phyloP scores from a whole-genome alignment of 2,113 vertebrate species.

The Rhinoptilus africanus region DNA sequence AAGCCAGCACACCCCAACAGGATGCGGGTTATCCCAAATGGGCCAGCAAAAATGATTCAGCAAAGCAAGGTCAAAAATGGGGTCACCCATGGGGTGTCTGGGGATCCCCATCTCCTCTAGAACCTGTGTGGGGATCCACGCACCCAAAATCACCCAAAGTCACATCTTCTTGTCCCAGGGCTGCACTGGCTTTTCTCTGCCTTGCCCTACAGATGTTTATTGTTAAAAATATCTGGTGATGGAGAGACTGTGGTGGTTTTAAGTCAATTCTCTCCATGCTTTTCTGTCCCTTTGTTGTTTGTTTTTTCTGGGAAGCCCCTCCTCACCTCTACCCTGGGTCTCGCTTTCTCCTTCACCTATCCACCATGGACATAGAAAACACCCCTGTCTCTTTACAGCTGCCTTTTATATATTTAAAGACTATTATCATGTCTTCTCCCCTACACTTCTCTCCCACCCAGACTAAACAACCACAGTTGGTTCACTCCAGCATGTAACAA shows the following conservation, averaged over 20 bases:
- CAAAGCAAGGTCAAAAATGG: background rate
- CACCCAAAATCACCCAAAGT: accelerated
- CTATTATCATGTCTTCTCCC: background rate
- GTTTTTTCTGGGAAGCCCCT: background rate
- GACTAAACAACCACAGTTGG: slow-evolving; percentile 25
- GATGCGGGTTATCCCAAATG: background rate
- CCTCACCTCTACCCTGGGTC: background rate
- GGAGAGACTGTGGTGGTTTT: background rate
- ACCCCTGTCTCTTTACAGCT: background rate
- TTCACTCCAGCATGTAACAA: background rate
- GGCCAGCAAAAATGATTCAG: background rate
- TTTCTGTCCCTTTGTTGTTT: background rate
- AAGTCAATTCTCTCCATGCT: background rate
- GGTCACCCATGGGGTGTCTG: accelerated
- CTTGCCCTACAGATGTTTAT: background rate
- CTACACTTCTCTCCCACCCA: background rate
- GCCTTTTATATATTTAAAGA: background rate
- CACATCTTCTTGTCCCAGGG: background rate
- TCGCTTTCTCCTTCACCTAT: background rate
- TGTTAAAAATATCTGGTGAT: background rate
- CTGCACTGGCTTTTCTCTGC: background rate
- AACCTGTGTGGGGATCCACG: background rate
- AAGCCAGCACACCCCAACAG: background rate
- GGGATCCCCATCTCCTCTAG: background rate
- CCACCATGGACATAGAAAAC: background rate